Conservation (phyloP, 2,797 vertebrate genomes). For the Hydrolagus colliei region DNA sequence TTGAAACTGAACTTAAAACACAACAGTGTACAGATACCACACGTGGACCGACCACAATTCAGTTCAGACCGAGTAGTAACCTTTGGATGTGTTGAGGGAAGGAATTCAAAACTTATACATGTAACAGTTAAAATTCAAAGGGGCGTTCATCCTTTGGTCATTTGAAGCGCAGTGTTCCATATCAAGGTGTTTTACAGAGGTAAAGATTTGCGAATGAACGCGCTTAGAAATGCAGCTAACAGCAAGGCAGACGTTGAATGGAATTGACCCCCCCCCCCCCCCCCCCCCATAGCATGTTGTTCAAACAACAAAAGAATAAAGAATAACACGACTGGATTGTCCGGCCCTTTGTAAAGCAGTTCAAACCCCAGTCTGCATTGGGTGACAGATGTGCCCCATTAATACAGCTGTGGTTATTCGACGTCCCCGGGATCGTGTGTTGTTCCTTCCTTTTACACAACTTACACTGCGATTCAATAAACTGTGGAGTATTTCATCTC, state of each 20-base stretch:
- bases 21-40: neutral
- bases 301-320: conserved; percentile 1
- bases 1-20: neutral
- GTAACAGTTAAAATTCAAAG: neutral
- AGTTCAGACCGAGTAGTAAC: too few species aligned
- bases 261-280: too few species aligned
- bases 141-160: too few species aligned
- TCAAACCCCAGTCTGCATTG: neutral
- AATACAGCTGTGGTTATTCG: neutral
- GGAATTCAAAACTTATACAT: neutral
- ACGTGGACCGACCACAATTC: too few species aligned
- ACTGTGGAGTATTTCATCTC: neutral
- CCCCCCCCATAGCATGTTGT: neutral
- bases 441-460: conserved; percentile 16
- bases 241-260: neutral
- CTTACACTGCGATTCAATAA: conserved; percentile 18
- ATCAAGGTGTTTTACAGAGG: neutral
- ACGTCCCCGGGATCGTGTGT: neutral
- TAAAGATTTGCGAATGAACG: neutral
- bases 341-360: conserved; percentile 2
- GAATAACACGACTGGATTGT: neutral
- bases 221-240: neutral
- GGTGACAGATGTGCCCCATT: conserved; percentile 25
- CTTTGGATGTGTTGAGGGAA: neutral
- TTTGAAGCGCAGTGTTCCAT: too few species aligned